Conservation (phyloP, 2,113 vertebrate genomes). For the Platysternon megacephalum region DNA sequence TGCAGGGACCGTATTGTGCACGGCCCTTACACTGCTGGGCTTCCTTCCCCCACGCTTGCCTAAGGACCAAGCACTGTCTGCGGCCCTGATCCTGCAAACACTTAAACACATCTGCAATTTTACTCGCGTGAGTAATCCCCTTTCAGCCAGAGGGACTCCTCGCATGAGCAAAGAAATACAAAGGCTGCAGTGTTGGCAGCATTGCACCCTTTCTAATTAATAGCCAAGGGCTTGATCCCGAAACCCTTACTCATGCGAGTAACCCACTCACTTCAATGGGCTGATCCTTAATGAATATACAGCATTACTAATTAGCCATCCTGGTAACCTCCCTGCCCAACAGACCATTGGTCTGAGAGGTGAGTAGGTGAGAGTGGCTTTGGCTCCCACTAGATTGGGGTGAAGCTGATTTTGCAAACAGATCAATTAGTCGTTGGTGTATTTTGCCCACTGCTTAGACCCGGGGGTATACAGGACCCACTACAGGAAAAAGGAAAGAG, state of each 20-base stretch:
- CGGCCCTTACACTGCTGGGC: not conserved
- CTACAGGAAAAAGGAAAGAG: constrained; percentile 11
- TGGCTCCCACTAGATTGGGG: not conserved
- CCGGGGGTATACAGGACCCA: constrained; percentile 27
- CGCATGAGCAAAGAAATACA: not conserved
- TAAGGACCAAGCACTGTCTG: not conserved
- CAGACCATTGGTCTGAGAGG: not conserved
- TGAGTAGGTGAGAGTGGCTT: not conserved
- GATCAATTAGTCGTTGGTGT: accelerated
- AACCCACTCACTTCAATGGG: not conserved
- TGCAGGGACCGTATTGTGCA: not conserved
- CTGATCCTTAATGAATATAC: not conserved
- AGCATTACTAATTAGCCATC: not conserved
- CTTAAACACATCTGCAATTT: not conserved
- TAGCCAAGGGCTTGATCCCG: not conserved
- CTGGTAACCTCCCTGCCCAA: not conserved
- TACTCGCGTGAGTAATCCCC: not conserved
- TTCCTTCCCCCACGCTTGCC: not conserved
- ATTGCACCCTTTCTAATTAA: not conserved
- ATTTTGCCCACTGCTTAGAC: not conserved
- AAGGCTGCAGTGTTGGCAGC: not conserved
- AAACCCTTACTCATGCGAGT: not conserved
- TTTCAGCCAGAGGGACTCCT: not conserved
- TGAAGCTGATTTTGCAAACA: not conserved
- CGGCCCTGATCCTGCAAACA: not conserved